Base-by-base conservation (phyloP, 2,888 invertebrate species). In the Hirtodrosophila cameraria region DNA sequence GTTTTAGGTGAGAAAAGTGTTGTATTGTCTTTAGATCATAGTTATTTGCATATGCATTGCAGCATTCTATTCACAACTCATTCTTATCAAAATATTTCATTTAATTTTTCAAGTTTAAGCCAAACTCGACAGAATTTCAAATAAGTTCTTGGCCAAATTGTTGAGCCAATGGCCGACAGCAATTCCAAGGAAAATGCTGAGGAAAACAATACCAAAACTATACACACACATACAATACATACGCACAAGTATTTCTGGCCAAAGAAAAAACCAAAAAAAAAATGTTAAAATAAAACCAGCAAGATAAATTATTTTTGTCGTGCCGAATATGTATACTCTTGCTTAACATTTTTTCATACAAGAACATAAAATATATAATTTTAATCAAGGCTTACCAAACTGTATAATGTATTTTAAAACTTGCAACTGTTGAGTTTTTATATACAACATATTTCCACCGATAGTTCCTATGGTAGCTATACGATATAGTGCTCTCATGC, bases 111-210 rank as follows among this genome's bases (percentile, higher is more conserved):
- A 71, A 79, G 80, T 80, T 82, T 59, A 27, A 52, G 63, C 64
- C 64, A 76, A 73, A 67, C 67, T 65, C 46, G 63, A 68, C 49
- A 60, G 65, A 64, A 72, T 69, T 78, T 78, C 60, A 52, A 53
- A n/a, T n/a, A 67, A 80, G 70, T 77, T 75, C 72, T 77, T 69
- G 57, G 48, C 30, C 64, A 77, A 77, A 79, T 73, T 78, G 63
- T 67, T 76, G 25, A 23, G 41, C 36, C 70, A 70, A 60, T 63
- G 50, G 63, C 75, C 75, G 63, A 45, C 42, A 57, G 78, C 59
- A 25, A 46, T 31, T 28, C 6, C 23, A 33, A 42, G 18, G 18
- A 42, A 52, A 63, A 52, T 57, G 33, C 15, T 28, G 33, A 18
- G 27, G 48, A 76, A 69, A 48, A 66, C 39, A 65, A 65, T 65